These are phyloP conservation scores for Hycleus cichorii DNA, from an alignment of 1,140 invertebrate genomes.

Conservation along the genomic window DNA sequence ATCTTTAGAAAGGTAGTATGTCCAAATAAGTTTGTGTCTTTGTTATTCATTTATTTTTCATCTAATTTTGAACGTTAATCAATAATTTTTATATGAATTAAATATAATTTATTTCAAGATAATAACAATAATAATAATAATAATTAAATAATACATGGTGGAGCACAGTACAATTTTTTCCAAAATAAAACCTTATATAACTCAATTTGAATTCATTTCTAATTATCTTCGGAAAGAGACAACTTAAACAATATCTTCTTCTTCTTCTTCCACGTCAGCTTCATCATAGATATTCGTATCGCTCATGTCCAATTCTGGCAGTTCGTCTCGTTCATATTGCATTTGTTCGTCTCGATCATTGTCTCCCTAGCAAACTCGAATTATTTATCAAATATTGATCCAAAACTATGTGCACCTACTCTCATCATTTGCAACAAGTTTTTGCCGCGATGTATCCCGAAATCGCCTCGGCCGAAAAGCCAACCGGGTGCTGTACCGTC, in stretches of 20 bases:
- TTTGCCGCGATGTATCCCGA: constrained; percentile 28
- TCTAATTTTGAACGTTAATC: not conserved
- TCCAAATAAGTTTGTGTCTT: too few relatives aligned
- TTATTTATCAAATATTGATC: too few relatives aligned
- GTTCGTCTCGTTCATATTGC: not conserved
- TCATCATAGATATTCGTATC: too few relatives aligned
- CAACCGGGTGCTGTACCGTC: constrained; percentile 36
- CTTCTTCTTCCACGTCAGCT: not conserved
- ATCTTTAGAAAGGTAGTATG: constrained; percentile 7
- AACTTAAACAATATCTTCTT: not conserved
- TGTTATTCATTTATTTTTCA: too few relatives aligned
- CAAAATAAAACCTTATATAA: too few relatives aligned
- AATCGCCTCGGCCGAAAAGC: constrained; percentile 33
- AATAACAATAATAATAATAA: not conserved
- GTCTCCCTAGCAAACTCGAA: not conserved
- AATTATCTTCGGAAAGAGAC: too few relatives aligned
- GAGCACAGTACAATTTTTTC: too few relatives aligned
- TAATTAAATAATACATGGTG: too few relatives aligned
- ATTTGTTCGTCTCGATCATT: not conserved
- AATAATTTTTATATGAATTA: not conserved
- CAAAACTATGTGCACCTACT: not conserved
- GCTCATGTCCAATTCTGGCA: not conserved
- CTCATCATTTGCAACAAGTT: constrained; percentile 28
- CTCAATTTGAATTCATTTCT: too few relatives aligned
- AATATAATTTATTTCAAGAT: not conserved